Evolutionary conservation across 2,113 vertebrate genomes (phyloP), one percentile per base, ranked within the genome.

Genomic region (Notiomystis cincta): DNA sequence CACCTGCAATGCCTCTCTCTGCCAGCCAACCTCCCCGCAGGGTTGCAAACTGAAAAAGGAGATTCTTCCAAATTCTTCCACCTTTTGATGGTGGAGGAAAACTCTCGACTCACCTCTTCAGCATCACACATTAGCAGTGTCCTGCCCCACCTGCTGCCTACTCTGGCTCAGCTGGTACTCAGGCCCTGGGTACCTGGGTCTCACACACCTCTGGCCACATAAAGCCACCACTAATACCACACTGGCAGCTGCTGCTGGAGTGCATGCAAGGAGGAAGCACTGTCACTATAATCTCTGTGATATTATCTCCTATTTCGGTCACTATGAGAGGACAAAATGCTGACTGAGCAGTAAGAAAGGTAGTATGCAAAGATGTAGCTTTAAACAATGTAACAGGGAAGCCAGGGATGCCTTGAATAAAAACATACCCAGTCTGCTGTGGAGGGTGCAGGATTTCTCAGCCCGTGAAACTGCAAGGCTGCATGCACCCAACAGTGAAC

Each of bases 101-200:
- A 53, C 8, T 31, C 51, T 35, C n/a, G 13, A 5, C 6, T 70
- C 20, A 17, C 0, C 48, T 71, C 44, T 54, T 78, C 7, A 57
- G 25, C 40, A 69, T 20, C n/a, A 21, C 5, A 1, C 1, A 0
- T 37, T 25, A 65, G 8, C 28, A 45, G 11, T 2, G 24, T 8
- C n/a, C 40, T 48, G 25, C 9, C n/a, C 5, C 71, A 89, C 50
- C 91, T 90, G 58, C 58, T 80, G 57, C 69, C 56, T 78, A 2
- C 4, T 40, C 37, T 40, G n/a, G 30, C 35, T 66, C 65, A 92
- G 79, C 70, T 94, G 76, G 28, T 62, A 9, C 47, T 53, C 12
- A 0, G 19, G 8, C 13, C 33, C 16, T n/a, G 60, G 13, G 11
- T 69, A 84, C 60, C 69, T 31, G 60, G 11, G 19, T 15, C 33